Evolutionary conservation across 2,113 vertebrate species (phyloP), one percentile per base, ranked within the genome.

Genomic region (Tonatia bakeri): DNA sequence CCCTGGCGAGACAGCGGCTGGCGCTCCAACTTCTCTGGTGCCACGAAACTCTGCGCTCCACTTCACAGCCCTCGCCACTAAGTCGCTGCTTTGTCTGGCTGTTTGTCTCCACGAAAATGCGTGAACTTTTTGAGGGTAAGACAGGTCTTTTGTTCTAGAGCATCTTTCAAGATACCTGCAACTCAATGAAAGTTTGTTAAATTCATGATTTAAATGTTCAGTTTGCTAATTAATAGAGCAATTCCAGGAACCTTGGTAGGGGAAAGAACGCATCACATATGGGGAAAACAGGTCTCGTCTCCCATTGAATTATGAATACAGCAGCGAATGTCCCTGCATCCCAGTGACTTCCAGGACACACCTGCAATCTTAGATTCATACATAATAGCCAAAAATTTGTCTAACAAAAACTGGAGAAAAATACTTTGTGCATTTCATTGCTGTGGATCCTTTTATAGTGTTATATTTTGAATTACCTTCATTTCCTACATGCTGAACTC

Each of bases 81-180:
- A 20, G 9, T 82, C 61, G 33, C 12, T 38, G 22, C 1, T n/a
- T 54, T 89, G 28, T 85, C 81, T 4, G 3, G 3, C 16, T 45
- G 19, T 36, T 26, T 19, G 50, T 73, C 70, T 67, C 9, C 3
- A 12, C 28, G 0, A 40, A 15, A 12, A 10, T 50, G 19, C 17
- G 17, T 65, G 26, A 91, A 16, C 12, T 77, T 82, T 89, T 64
- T 24, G 33, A 75, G 50, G 16, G 1, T 31, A 77, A 61, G 47
- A 2, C 12, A 8, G 8, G 14, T 83, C 70, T 79, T 75, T 89
- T 38, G 77, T 91, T 67, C 69, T 4, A 33, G 83, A 90, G 22
- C 24, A n/a, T 82, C 82, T 94, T 95, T 79, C 52, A 91, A 79
- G 92, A 79, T 77, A 67, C 19, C 52, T 52, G 31, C 73, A 92